Evolutionary conservation across 2,888 invertebrate species (phyloP), one percentile per base, ranked within the genome.

Genomic region (Timema podura): DNA sequence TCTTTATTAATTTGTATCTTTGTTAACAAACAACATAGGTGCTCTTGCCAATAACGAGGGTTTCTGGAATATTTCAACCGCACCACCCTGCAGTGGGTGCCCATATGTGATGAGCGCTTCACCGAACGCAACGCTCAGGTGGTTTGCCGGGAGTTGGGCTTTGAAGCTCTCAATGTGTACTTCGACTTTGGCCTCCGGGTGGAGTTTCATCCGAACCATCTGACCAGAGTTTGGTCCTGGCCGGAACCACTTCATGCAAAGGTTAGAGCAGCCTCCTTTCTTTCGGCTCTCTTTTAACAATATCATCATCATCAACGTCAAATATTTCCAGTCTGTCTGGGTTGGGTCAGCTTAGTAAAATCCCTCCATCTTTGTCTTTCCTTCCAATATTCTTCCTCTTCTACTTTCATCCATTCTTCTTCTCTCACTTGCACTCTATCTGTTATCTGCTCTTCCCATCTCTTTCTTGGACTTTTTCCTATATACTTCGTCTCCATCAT

Each of bases 91-190:
- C 97, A 98, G 78, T 98, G 97, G 95, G 93, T 97, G 49, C 95
- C 98, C 0, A 90, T 98, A 82, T 99, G 99, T 81, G 99, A 99
- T 81, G 87, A 87, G 64, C 87, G 96, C 71, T 99, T 99, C 80
- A 97, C 97, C 0, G 96, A 98, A 80, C 87, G 97, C 76, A 98
- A 98, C 79, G 98, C 96, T 6, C 92, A 96, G 84, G 98, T 98
- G 0, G 95, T 97, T 0, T 99, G 99, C 78, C 86, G 95, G 44
- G 95, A 98, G 80, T 82, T 99, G 64, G 96, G 96, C 9, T 91
- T 91, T 77, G 93, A 95, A 80, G 89, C 93, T 0, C 85, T 96
- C 47, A 96, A 96, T 79, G 91, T 94, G 0, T 94, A 92, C 79
- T 93, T 97, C 74, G 90, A 92, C 48, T 89, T 92, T 76, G 96